Conservation (phyloP, 1,140 invertebrate species). For the Brachionus plicatilis region DNA sequence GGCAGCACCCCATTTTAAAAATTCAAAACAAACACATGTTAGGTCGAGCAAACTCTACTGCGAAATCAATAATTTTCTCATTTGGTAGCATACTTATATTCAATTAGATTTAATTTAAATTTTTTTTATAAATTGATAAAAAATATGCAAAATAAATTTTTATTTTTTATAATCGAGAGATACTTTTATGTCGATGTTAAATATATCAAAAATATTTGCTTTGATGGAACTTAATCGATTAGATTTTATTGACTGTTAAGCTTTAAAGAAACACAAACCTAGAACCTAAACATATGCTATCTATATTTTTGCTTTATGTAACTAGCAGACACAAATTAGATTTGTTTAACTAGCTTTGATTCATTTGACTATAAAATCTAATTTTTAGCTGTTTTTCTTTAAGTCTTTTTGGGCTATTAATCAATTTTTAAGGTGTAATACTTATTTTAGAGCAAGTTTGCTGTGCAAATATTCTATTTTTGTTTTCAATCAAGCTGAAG, state of each 20-base stretch:
- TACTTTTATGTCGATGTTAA: neutral
- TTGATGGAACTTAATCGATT: conserved; percentile 11
- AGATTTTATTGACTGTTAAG: conserved; percentile 20
- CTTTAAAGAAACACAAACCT: neutral
- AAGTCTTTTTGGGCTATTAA: neutral
- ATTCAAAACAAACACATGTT: neutral
- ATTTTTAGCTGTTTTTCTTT: neutral
- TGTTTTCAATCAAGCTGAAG: neutral
- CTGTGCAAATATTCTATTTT: too few species aligned
- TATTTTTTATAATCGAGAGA: neutral
- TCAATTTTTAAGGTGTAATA: neutral
- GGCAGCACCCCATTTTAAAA: neutral
- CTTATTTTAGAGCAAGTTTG: neutral
- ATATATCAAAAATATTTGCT: neutral
- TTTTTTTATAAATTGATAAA: neutral
- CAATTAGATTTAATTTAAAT: neutral
- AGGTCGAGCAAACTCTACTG: neutral
- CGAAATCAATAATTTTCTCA: neutral
- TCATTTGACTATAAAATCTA: neutral
- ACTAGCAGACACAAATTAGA: neutral
- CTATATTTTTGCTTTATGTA: neutral
- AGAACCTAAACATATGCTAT: conserved; percentile 21
- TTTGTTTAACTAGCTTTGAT: neutral
- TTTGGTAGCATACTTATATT: neutral
- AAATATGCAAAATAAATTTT: neutral